A percentile compares a stretch with the other conserved stretches of the same genome.
Evolutionary conservation across 2,113 vertebrate species (phyloP).

Genomic region (Pseudorhombus dupliciocellatus): DNA sequence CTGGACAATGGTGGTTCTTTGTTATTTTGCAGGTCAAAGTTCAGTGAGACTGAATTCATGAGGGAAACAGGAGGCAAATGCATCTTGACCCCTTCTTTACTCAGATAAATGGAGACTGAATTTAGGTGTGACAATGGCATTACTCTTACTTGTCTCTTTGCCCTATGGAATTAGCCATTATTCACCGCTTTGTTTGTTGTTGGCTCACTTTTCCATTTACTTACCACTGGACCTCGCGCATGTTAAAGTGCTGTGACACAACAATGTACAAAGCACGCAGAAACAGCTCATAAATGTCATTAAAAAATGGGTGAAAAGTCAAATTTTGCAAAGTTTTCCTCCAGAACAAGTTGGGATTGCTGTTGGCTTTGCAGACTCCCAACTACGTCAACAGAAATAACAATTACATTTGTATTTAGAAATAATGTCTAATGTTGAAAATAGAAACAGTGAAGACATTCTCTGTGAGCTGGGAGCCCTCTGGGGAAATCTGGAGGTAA

Average conservation of each 20-base stretch:
- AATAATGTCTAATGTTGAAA: constrained; percentile 41
- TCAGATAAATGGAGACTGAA: not conserved
- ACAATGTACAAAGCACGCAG: not conserved
- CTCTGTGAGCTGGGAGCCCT: constrained; percentile 32
- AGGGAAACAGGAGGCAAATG: constrained; percentile 15
- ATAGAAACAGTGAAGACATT: constrained; percentile 44
- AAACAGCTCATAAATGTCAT: not conserved
- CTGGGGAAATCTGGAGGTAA: constrained; percentile 74
- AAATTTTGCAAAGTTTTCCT: not conserved
- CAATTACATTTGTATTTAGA: constrained; percentile 42
- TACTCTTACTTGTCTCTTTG: not conserved
- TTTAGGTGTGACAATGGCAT: constrained; percentile 1
- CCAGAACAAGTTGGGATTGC: not conserved
- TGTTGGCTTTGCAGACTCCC: not conserved
- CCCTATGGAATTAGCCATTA: not conserved
- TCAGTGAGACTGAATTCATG: constrained; percentile 8
- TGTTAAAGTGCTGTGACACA: not conserved
- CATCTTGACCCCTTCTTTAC: not conserved
- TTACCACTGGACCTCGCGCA: not conserved
- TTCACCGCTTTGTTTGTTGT: not conserved
- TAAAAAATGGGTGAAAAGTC: not conserved
- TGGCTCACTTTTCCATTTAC: not conserved
- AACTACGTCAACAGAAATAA: constrained; percentile 10
- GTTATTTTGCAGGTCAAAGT: constrained; percentile 30
- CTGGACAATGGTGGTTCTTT: not conserved